Evolutionary conservation across 2,113 vertebrate genomes (phyloP).

Genomic region (Daphoenositta chrysoptera): DNA sequence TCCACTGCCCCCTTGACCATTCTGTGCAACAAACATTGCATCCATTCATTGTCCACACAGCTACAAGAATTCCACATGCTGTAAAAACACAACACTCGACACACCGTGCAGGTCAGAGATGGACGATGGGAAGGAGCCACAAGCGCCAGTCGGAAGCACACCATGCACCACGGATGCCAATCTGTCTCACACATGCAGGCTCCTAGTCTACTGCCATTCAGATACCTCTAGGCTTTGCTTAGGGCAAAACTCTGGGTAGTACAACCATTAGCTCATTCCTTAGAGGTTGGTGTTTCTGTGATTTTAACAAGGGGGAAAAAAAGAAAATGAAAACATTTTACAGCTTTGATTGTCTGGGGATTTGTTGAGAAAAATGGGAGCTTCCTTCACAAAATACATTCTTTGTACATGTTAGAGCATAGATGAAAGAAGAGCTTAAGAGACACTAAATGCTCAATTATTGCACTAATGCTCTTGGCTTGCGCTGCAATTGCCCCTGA

Average conservation of each 20-base stretch:
- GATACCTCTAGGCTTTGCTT: conserved; percentile 41
- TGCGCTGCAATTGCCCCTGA: background rate
- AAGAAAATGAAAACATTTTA: conserved; percentile 43
- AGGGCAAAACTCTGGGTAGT: conserved; percentile 24
- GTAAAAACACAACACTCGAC: conserved; percentile 56
- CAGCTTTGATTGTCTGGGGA: conserved; percentile 7
- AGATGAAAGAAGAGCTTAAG: background rate
- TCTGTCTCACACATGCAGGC: conserved; percentile 59
- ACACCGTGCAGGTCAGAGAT: conserved; percentile 54
- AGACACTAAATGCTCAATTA: background rate
- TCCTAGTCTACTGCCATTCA: conserved; percentile 55
- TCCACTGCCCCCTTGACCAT: conserved; percentile 24
- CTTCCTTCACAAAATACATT: conserved; percentile 17
- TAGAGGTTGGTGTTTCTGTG: conserved; percentile 50
- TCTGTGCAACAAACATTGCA: conserved; percentile 28
- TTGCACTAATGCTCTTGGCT: background rate
- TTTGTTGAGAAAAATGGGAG: background rate
- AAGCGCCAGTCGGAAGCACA: conserved; percentile 49
- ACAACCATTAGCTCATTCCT: conserved; percentile 39
- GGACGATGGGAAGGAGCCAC: conserved; percentile 17
- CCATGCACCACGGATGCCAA: conserved; percentile 59
- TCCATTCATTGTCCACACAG: conserved; percentile 26
- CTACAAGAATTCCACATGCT: conserved; percentile 62
- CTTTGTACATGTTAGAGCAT: background rate
- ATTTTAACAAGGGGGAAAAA: conserved; percentile 41